These are phyloP conservation scores for Sympetrum striolatum DNA, from an alignment of 2,888 invertebrate genomes.

Conservation along the genomic window DNA sequence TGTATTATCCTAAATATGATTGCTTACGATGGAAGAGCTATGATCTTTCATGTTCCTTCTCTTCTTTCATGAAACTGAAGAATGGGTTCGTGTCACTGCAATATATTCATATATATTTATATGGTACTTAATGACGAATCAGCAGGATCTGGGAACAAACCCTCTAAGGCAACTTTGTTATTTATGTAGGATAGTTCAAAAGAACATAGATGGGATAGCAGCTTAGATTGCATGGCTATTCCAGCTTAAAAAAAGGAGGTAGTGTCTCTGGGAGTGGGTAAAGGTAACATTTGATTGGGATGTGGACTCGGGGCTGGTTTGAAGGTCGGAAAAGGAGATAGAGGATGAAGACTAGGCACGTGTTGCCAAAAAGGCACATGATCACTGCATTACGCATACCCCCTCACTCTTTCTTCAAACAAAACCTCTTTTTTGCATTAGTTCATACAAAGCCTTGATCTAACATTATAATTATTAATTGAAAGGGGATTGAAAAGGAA, in stretches of 20 bases:
- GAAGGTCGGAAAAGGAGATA: background rate
- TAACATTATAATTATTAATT: background rate
- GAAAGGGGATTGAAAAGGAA: background rate
- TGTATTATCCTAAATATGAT: slow-evolving; percentile 7
- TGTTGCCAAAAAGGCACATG: slow-evolving; percentile 33
- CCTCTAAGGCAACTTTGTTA: slow-evolving; percentile 42
- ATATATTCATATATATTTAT: background rate
- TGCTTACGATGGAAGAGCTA: slow-evolving; percentile 36
- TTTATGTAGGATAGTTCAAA: slow-evolving; percentile 32
- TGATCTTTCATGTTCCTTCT: slow-evolving; percentile 23
- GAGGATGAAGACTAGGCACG: slow-evolving; percentile 34
- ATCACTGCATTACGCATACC: slow-evolving; percentile 15
- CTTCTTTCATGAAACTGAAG: slow-evolving; percentile 20
- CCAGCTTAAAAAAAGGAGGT: slow-evolving; percentile 21
- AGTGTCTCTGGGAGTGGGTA: background rate
- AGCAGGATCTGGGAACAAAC: slow-evolving; percentile 41
- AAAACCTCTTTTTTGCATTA: background rate
- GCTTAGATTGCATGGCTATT: background rate
- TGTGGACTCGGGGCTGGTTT: background rate
- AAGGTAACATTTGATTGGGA: background rate
- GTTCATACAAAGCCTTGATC: slow-evolving; percentile 16
- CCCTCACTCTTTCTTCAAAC: slow-evolving; percentile 21
- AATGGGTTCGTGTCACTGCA: slow-evolving; percentile 12
- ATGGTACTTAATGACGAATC: background rate
- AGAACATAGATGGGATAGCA: slow-evolving; percentile 18